A percentile compares a stretch with the other conserved stretches of the same genome.
Conservation (phyloP, 2,888 invertebrate genomes). For the Tachystola acroxantha region DNA sequence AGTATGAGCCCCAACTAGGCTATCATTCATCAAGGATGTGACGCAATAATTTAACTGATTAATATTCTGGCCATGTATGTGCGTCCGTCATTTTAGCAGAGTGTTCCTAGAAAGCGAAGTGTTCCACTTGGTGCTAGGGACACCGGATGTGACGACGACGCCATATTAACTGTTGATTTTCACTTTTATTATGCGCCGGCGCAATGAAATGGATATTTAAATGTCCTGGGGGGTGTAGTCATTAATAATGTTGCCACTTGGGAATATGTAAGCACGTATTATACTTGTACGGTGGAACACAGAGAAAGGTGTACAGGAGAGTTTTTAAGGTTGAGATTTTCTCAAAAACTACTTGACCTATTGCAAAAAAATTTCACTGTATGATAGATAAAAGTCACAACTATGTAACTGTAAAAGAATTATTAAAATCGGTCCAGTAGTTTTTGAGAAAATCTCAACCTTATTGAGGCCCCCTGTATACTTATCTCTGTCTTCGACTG, state of each 20-base stretch:
- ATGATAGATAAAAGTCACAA: too few species aligned
- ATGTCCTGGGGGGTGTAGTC: conserved; percentile 14
- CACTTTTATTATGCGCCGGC: conserved; percentile 54
- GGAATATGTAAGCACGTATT: too few species aligned
- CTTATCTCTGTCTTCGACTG: too few species aligned
- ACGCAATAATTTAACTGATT: conserved; percentile 36
- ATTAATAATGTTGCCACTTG: conserved; percentile 2
- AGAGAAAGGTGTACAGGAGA: too few species aligned
- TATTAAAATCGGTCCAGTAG: too few species aligned
- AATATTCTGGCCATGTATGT: conserved; percentile 45
- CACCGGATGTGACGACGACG: conserved; percentile 45
- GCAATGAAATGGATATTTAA: conserved; percentile 25
- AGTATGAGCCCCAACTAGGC: neutral
- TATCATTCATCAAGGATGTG: conserved; percentile 3
- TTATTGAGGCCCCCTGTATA: too few species aligned
- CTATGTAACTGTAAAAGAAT: too few species aligned
- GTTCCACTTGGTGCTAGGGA: conserved; percentile 52
- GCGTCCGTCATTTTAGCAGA: conserved; percentile 53
- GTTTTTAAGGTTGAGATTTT: too few species aligned
- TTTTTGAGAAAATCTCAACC: too few species aligned
- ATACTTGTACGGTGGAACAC: too few species aligned
- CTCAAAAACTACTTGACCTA: too few species aligned
- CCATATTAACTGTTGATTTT: conserved; percentile 58
- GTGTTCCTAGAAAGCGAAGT: conserved; percentile 68
- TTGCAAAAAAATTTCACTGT: too few species aligned